Base-by-base conservation (phyloP, 1,140 invertebrate genomes). In the Saccostrea echinata region DNA sequence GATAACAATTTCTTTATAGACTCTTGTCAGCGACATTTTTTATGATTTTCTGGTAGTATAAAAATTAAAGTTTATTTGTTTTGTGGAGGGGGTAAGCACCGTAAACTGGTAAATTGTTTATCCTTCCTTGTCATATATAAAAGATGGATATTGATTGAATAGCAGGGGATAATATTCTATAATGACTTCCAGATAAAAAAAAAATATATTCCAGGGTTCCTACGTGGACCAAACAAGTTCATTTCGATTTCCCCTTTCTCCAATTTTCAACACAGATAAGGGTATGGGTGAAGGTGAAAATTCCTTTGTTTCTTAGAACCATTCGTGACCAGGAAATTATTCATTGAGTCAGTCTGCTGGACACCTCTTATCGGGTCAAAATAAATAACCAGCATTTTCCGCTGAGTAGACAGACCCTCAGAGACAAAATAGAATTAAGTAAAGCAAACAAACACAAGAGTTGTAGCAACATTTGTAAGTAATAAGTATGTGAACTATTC, bases 1-100 rank as follows among this genome's bases (percentile, higher is more conserved):
- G 68, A 76, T 76, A 76, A 76, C 57, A 64, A 64, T 33, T 33
- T 76, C 68, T 76, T 76, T 76, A 76, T 76, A 18, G 24, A 33
- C 27, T 30, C 68, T 33, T 16, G 13, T 9, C 68, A 33, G 13
- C 27, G 68, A 76, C 68, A 30, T 76, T 76, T 76, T 43, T 64
- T 64, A 64, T 64, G 57, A 64, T 64, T 21, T 64, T 76, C 24
- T 76, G 68, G 68, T 30, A 76, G 24, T 13, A 76, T 76, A 27
- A 76, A 76, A 76, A 76, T 76, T 76, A 76, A 76, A 76, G 68
- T 76, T 76, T 76, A 76, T 76, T 76, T 76, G 68, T 76, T 76
- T 76, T 9, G 68, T 16, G 27, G 68, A 76, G 24, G 27, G 68
- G 24, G 68, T 30, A 76, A 30, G 68, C 68, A 33, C 16, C 68